A percentile compares a stretch with the other conserved stretches of the same genome.
Conservation (phyloP, 2,113 vertebrate genomes). For the Paratilapia polleni region DNA sequence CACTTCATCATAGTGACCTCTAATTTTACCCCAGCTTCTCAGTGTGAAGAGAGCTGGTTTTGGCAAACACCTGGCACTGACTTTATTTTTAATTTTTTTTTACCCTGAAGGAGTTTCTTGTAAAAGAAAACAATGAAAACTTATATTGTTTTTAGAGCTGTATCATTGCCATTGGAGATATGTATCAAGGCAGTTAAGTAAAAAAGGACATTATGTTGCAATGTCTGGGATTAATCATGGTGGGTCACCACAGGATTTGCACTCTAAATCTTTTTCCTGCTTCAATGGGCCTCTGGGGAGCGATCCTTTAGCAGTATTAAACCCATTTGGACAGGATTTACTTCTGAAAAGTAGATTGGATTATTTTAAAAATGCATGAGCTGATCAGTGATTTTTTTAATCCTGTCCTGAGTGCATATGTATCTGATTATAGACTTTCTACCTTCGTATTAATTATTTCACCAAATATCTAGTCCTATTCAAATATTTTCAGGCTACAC, state of each 20-base stretch:
- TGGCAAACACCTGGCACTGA: not conserved
- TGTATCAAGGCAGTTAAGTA: not conserved
- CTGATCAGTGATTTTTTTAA: not conserved
- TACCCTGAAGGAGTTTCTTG: not conserved
- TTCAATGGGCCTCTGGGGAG: not conserved
- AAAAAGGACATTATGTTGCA: not conserved
- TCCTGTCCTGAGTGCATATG: not conserved
- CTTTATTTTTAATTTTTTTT: not conserved
- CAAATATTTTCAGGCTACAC: not conserved
- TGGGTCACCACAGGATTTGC: not conserved
- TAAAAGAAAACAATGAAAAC: not conserved
- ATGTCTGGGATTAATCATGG: not conserved
- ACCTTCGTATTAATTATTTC: not conserved
- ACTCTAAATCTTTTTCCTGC: not conserved
- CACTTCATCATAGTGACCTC: not conserved
- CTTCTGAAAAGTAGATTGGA: not conserved
- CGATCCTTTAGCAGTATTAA: not conserved
- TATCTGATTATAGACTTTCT: not conserved
- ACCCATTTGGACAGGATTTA: not conserved
- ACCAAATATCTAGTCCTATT: not conserved
- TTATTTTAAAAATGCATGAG: not conserved
- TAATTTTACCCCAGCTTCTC: not conserved
- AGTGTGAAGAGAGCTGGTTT: not conserved
- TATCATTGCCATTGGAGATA: not conserved
- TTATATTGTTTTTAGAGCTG: not conserved